Evolutionary conservation across 1,140 invertebrate species (phyloP).

Genomic region (Drosophila rhopaloa): DNA sequence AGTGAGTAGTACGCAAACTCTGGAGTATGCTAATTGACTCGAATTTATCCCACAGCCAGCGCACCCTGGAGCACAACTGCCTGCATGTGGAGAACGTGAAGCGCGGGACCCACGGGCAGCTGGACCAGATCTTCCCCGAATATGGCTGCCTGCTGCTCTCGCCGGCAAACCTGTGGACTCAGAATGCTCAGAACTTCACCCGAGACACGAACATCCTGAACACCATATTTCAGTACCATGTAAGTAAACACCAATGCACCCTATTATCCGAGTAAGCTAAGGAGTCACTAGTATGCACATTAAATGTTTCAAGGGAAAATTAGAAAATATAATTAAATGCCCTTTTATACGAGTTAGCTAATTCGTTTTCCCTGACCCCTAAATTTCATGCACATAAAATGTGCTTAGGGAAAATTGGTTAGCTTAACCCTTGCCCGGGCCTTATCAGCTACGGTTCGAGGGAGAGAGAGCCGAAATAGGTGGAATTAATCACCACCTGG

Average conservation of each 20-base stretch:
- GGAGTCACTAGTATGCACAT: too few species aligned
- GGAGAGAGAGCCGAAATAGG: too few species aligned
- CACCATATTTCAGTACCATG: constrained; percentile 93
- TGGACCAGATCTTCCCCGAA: constrained; percentile 90
- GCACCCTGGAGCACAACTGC: constrained; percentile 92
- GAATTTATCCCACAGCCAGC: constrained; percentile 85
- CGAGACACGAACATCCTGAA: constrained; percentile 91
- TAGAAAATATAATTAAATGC: too few species aligned
- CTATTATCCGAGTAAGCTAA: too few species aligned
- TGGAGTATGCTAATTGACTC: constrained; percentile 42
- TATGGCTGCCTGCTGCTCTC: constrained; percentile 97
- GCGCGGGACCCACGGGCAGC: constrained; percentile 85
- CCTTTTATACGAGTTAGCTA: too few species aligned
- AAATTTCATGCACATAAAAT: background rate
- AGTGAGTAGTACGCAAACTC: constrained; percentile 85
- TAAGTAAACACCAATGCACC: constrained; percentile 81
- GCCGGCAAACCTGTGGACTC: constrained; percentile 96
- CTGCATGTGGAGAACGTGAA: constrained; percentile 94
- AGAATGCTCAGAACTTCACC: constrained; percentile 91
- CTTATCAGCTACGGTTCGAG: background rate
- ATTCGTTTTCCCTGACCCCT: too few species aligned
- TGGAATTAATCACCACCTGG: background rate
- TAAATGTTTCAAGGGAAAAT: too few species aligned
- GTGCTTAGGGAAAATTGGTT: background rate
- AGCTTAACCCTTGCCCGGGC: background rate